Base-by-base conservation (phyloP, 2,797 vertebrate genomes). In the Acanthopagrus latus region DNA sequence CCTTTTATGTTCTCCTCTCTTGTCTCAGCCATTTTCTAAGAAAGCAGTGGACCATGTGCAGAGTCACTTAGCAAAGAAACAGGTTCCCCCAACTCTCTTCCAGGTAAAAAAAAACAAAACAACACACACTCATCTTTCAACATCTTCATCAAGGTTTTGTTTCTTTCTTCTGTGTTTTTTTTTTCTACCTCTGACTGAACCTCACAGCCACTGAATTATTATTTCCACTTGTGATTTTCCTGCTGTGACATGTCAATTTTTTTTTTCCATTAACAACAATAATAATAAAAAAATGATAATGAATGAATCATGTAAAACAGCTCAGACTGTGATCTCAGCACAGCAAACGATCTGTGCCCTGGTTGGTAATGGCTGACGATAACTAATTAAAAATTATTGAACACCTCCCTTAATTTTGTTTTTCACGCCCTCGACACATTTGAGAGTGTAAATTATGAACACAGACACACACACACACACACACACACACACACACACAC, bases 11-110 rank as follows among this genome's bases (percentile, higher is more conserved):
- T 46, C 38, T 65, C 23, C 4, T 83, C 29, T 51, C 2, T 2
- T 82, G 20, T 85, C 64, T 58, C 90, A 99, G 98, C 96, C 96
- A 0, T 99, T 99, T 91, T 98, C 98, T 2, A 98, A 97, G 92
- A 95, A 96, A 90, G 96, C 98, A 7, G 98, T 99, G 83, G 97
- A 98, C 78, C 97, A 99, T 0, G 97, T 99, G 41, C 98, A 99
- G 85, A 96, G 94, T 46, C 96, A 97, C 86, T 89, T 99, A 85
- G 93, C 96, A 73, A 99, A 97, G 96, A 98, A 98, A 83, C 96
- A 97, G 90, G 97, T 97, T 77, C 97, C 97, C 2, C 94, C 96
- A 18, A 95, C 92, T 84, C 97, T 99, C 84, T 99, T 99, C 84
- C 98, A 99, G 97, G 98, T 99, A 93, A 95, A 86, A 93, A 95